Percentiles rank a stretch among this genome's conserved stretches.
Conservation (phyloP, 1,140 invertebrate species). For the Drosophila sulfurigaster region DNA sequence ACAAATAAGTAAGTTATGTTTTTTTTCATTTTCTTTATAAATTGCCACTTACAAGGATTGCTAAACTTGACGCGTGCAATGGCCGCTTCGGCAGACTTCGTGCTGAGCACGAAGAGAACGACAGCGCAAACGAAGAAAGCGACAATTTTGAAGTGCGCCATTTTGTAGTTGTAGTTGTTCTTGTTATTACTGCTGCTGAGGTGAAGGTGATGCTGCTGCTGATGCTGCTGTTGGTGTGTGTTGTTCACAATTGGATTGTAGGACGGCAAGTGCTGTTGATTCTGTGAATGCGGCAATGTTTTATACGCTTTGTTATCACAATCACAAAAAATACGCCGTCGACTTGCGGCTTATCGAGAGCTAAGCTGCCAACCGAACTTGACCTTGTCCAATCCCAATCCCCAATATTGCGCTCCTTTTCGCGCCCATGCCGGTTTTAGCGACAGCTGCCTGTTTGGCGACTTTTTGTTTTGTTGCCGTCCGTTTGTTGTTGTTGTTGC, state of each 20-base stretch:
- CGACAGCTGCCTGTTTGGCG: conserved; percentile 70
- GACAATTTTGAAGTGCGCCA: conserved; percentile 44
- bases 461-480: conserved; percentile 53
- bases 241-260: conserved; percentile 45
- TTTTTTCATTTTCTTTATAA: background rate
- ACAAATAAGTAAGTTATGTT: background rate
- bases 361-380: conserved; percentile 31
- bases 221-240: background rate
- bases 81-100: conserved; percentile 46
- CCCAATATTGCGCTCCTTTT: conserved; percentile 44
- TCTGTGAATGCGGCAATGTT: conserved; percentile 44
- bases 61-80: conserved; percentile 50
- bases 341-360: conserved; percentile 73
- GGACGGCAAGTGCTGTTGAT: conserved; percentile 58
- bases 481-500: conserved; percentile 8
- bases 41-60: conserved; percentile 67
- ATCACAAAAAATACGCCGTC: conserved; percentile 40
- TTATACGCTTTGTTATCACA: conserved; percentile 61
- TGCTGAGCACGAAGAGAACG: conserved; percentile 28
- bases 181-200: background rate
- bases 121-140: conserved; percentile 39
- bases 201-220: background rate
- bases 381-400: conserved; percentile 63
- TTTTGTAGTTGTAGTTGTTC: conserved; percentile 25
- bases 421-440: conserved; percentile 47